These are phyloP conservation scores for Chaetura pelagica DNA, from an alignment of 2,113 vertebrate species.

Conservation along the genomic window DNA sequence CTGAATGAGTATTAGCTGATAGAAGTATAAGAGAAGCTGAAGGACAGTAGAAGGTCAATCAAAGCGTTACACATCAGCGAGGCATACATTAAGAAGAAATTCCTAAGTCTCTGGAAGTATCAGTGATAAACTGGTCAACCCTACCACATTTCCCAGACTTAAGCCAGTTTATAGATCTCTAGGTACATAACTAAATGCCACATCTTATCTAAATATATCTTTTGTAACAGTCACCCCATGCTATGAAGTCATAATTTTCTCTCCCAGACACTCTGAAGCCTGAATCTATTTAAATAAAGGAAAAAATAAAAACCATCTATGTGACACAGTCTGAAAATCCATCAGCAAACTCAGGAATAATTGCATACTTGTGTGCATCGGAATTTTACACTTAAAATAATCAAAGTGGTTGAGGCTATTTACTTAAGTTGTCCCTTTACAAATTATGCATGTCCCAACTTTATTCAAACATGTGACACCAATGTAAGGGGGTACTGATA, in stretches of 20 bases:
- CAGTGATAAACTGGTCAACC: neutral
- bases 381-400: neutral
- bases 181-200: neutral
- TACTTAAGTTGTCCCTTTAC: neutral
- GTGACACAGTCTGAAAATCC: neutral
- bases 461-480: neutral
- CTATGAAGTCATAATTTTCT: neutral
- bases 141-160: neutral
- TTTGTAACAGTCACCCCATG: fast-evolving
- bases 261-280: neutral
- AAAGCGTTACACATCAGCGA: neutral
- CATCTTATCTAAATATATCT: neutral
- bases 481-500: neutral
- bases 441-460: neutral
- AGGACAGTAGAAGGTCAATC: neutral
- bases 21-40: neutral
- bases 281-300: neutral
- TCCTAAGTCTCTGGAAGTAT: neutral
- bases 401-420: neutral
- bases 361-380: neutral
- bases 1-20: neutral
- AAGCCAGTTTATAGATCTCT: neutral
- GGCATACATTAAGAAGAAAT: neutral
- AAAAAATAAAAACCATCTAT: neutral
- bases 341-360: neutral